phyloP scores from a whole-genome alignment of 2,113 vertebrate genomes.

The Paradoxurus hermaphroditus region DNA sequence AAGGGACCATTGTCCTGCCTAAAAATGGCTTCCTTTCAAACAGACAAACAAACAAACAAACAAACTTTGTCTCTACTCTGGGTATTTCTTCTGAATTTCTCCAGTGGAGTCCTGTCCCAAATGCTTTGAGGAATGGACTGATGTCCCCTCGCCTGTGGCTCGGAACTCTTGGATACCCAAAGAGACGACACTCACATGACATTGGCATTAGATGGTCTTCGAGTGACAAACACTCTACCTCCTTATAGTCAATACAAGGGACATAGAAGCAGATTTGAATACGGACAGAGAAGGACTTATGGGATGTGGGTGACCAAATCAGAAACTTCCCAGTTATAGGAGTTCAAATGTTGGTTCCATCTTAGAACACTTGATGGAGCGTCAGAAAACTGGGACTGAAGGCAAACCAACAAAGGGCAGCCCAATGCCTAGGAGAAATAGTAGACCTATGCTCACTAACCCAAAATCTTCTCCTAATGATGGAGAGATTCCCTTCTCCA shows the following conservation, averaged over 20 bases:
- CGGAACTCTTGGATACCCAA: background rate
- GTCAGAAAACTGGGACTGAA: background rate
- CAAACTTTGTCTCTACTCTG: background rate
- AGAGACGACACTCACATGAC: background rate
- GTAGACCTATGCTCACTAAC: accelerated
- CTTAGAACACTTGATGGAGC: background rate
- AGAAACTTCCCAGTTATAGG: background rate
- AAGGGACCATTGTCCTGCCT: background rate
- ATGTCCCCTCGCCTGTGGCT: background rate
- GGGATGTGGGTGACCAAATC: background rate
- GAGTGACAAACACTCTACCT: background rate
- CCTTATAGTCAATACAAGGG: background rate
- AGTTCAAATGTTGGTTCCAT: background rate
- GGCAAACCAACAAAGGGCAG: background rate
- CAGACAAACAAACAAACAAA: background rate
- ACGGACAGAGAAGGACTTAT: background rate
- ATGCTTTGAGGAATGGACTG: background rate
- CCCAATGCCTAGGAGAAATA: background rate
- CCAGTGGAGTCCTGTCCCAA: background rate
- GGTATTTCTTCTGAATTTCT: background rate
- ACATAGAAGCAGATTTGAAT: background rate
- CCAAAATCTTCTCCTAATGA: background rate
- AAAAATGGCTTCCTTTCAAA: background rate
- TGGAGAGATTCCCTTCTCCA: background rate
- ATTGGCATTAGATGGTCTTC: background rate